Evolutionary conservation across 2,888 invertebrate species (phyloP).

Genomic region (Stenodema calcarata): DNA sequence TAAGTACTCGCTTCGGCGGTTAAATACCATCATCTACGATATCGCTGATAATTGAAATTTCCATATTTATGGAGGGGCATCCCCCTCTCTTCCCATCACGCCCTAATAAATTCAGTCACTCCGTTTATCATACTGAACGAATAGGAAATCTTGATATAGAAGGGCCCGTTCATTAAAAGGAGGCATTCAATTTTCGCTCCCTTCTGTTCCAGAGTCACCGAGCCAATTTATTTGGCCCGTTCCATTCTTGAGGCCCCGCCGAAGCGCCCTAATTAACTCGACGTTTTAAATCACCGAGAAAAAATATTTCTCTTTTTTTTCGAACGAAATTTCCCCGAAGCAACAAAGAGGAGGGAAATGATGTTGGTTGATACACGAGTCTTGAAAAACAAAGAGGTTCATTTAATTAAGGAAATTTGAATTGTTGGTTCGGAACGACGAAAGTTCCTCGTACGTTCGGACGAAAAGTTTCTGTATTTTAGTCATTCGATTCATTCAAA

Average conservation of each 20-base stretch:
- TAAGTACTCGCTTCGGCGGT: too few species aligned
- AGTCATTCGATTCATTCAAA: not conserved
- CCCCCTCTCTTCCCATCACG: not conserved
- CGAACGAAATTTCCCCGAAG: not conserved
- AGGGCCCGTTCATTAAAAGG: not conserved
- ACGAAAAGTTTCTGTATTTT: not conserved
- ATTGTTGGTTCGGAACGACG: not conserved
- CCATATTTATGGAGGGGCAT: not conserved
- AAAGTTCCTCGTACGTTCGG: not conserved
- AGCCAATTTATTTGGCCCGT: not conserved
- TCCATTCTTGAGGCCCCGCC: not conserved
- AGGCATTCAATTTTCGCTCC: not conserved
- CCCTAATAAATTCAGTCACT: not conserved
- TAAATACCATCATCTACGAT: not conserved
- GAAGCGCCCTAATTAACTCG: not conserved
- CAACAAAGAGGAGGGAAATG: not conserved
- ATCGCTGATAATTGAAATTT: not conserved
- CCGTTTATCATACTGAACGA: not conserved
- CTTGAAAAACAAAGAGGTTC: not conserved
- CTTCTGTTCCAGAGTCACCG: slow-evolving; percentile 2
- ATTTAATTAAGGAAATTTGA: not conserved
- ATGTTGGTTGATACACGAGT: not conserved
- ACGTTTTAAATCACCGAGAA: not conserved
- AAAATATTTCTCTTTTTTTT: not conserved
- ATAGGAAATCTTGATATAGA: not conserved